Base-by-base conservation (phyloP, 2,113 vertebrate genomes). In the Nipponia nippon region DNA sequence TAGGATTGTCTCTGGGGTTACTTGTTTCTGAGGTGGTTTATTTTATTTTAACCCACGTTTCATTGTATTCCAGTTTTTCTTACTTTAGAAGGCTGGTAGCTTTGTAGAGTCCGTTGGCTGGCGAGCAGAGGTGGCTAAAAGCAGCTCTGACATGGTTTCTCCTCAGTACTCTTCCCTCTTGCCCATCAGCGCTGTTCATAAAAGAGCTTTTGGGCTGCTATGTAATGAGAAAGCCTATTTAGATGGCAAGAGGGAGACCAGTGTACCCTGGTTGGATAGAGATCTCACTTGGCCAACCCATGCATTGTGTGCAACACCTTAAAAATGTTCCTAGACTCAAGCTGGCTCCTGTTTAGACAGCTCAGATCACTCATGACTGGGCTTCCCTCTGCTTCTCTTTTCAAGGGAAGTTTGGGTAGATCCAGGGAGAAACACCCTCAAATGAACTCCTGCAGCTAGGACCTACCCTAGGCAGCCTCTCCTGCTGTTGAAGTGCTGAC, bases 271-370 rank as follows among this genome's bases (percentile, higher is more conserved):
- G 20, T 29, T 1, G 2, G 26, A 22, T 6, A 52, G 46, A 67
- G 8, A 13, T 29, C 22, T 52, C 87, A 38, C 44, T 13, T 59
- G 52, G 21, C 26, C 69, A 82, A 26, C 36, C n/a, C 59, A 50
- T 0, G 2, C 52, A 59, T 32, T 0, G 3, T 16, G 21, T 59
- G 16, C 44, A 59, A 38, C 59, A 44, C 8, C 6, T 3, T 12
- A 44, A 32, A 83, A 75, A 29, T 16, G 0, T 67, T 67, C 32
- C 27, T 67, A 52, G 61, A 16, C 26, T 67, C 32, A 52, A 83
- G 9, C 38, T 59, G 44, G 12, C 21, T 83, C 27, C 53, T 12
- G 12, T 52, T 75, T 46, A 83, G 61, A 38, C 11, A 52, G 25
- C 26, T 67, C 69, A 66, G 42, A 6, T 73, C 42, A 36, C 50